Evolutionary conservation across 2,113 vertebrate genomes (phyloP), one percentile per base, ranked within the genome.

Genomic region (Vombatus ursinus): DNA sequence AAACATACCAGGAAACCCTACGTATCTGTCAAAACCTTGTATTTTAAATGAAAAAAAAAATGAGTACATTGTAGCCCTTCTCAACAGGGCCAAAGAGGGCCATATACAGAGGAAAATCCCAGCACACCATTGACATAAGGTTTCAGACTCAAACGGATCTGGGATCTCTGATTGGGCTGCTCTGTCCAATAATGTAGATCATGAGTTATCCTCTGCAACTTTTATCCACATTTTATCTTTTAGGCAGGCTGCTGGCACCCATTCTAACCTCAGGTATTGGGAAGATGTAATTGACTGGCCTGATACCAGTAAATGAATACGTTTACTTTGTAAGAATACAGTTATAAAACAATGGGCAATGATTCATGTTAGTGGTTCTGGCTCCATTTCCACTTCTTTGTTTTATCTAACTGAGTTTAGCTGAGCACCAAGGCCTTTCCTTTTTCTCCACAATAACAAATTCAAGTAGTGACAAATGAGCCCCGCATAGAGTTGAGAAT

Each of bases 81-180:
- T 84, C 16, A 90, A 92, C 52, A 57, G 50, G 14, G 31, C 16
- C 14, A 49, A 61, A 52, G 3, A 89, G 44, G 61, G 61, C n/a
- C 91, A 84, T 84, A 92, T 1, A 31, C 90, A 92, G 49, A 95
- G 28, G 92, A 51, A 91, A 94, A 68, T n/a, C 8, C 92, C 61
- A 47, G 49, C 31, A 91, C 89, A 92, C 92, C 5, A 51, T 10
- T 48, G 77, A n/a, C 22, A 23, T 51, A 92, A 94, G 5, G 14
- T n/a, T 77, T 77, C 61, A n/a, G n/a, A 19, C 61, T 77, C 61
- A 77, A 77, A n/a, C n/a, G 61, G 61, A 77, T 77, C 37, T 77
- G 61, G 61, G 5, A 77, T 77, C 61, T 77, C 37, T 77, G 31
- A 77, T n/a, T 77, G 61, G 1, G 61, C 61, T 77, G 16, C 37